phyloP scores from a whole-genome alignment of 2,113 vertebrate species.

The Nesogale talazaci region DNA sequence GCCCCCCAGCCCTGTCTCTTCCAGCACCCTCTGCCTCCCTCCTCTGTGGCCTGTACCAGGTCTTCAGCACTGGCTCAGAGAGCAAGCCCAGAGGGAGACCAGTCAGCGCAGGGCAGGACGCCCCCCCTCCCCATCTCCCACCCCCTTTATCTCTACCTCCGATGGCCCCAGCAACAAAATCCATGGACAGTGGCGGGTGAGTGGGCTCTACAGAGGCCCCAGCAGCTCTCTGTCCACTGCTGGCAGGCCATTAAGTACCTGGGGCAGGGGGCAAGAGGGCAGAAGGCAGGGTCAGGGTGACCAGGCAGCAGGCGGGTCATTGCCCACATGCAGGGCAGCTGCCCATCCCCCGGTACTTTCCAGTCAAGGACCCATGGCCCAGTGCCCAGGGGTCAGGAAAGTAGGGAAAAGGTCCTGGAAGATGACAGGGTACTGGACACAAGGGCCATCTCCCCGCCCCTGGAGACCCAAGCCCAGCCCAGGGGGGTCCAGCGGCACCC shows the following conservation, averaged over 20 bases:
- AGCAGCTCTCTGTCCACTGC: not conserved
- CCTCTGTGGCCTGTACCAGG: accelerated
- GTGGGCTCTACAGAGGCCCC: not conserved
- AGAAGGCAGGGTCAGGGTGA: not conserved
- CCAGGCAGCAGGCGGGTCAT: slow-evolving; percentile 46
- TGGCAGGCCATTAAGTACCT: slow-evolving; percentile 56
- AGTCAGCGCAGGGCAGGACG: not conserved
- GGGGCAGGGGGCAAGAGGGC: not conserved
- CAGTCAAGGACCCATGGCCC: not conserved
- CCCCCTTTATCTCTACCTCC: slow-evolving; percentile 89
- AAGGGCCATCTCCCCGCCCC: not conserved
- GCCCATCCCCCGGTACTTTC: not conserved
- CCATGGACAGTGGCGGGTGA: slow-evolving; percentile 81
- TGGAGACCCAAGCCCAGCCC: not conserved
- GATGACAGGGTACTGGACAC: not conserved
- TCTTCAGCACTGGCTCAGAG: not conserved
- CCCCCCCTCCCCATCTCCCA: not conserved
- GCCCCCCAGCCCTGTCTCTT: no score
- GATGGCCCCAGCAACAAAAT: slow-evolving; percentile 96
- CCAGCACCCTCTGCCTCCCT: accelerated
- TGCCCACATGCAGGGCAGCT: not conserved
- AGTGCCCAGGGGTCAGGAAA: slow-evolving; percentile 20
- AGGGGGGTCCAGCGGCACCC: not conserved
- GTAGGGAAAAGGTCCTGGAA: not conserved
- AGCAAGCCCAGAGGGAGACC: no score